A percentile compares a stretch with the other conserved stretches of the same genome.
These are phyloP conservation scores for Diorhabda carinulata DNA, from an alignment of 1,140 invertebrate genomes.

Conservation along the genomic window DNA sequence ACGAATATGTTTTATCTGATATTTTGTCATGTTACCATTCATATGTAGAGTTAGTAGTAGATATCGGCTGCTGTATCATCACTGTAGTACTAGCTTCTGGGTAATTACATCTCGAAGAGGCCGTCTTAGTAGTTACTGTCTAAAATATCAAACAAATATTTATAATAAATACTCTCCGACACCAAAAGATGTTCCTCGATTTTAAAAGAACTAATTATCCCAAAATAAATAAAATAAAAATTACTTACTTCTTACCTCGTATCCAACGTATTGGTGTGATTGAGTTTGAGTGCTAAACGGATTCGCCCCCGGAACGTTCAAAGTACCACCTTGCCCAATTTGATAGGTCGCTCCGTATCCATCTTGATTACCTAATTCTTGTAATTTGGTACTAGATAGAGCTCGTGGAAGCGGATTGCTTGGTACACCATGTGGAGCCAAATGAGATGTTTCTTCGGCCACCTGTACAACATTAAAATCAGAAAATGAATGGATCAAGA, in stretches of 20 bases:
- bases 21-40: constrained; percentile 32
- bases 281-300: constrained; percentile 48
- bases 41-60: constrained; percentile 28
- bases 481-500: too few relatives aligned
- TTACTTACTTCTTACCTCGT: constrained; percentile 40
- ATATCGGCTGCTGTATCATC: constrained; percentile 34
- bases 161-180: neutral
- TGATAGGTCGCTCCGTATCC: constrained; percentile 72
- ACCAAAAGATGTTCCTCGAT: neutral
- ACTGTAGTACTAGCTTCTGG: constrained; percentile 29
- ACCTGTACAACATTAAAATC: constrained; percentile 44
- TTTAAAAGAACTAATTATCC: neutral
- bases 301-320: constrained; percentile 61
- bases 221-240: constrained; percentile 1
- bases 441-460: constrained; percentile 78
- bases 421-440: constrained; percentile 95
- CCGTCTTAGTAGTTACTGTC: constrained; percentile 23
- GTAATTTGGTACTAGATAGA: constrained; percentile 75
- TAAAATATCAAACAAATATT: constrained; percentile 19
- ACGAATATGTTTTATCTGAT: neutral
- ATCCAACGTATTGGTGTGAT: constrained; percentile 16
- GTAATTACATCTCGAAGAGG: constrained; percentile 20
- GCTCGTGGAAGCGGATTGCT: constrained; percentile 87
- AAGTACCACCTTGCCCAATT: constrained; percentile 58
- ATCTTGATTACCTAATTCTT: constrained; percentile 67